Evolutionary conservation across 37 sponge, comb jelly and placozoan species (phyloP), one percentile per base, ranked within the genome.

Genomic region (Ianthella basta): DNA sequence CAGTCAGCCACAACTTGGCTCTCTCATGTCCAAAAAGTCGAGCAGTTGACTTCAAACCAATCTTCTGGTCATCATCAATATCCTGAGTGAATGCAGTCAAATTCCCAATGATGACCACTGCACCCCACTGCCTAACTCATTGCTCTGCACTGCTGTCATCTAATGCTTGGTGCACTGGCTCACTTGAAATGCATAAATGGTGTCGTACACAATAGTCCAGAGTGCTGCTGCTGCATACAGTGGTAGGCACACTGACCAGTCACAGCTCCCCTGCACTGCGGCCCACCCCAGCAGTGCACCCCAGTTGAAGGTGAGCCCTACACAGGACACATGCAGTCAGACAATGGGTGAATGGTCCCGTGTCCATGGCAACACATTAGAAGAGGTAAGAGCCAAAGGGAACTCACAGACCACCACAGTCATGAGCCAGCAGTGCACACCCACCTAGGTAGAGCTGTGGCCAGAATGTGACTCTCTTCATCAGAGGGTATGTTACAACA

Each of bases 171-270:
- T 10, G 50, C 50, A 44, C 3, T 44, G 50, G 50, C 50, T 44
- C 35, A 88, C 89, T 65, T 88, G 89, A 84, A 84, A 89, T 1
- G 88, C 92, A 67, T 91, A 91, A 44, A 91, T 81, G 18, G 92
- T 91, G 59, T 91, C 92, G 57, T 91, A 91, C n/a, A 88, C 30
- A 56, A 91, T 55, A 10, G 88, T 91, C 92, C 92, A 91, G 18
- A 72, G 83, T 20, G 88, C 83, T 27, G 87, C 79, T 25, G 88
- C 85, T 24, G 53, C 23, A 88, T 91, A 91, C 37, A 91, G 82
- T 50, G 88, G 85, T 2, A 87, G 30, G 35, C 82, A 79, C 10
- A 88, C 81, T 18, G 82, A 27, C 59, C 53, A 55, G 55, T 89
- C 85, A 33, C 44, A 69, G 21, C 37, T 40, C 8, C 92, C 92